phyloP scores from a whole-genome alignment of 30 jellyfish, hydroid and myxozoan genomes.

The Hydractinia echinata region DNA sequence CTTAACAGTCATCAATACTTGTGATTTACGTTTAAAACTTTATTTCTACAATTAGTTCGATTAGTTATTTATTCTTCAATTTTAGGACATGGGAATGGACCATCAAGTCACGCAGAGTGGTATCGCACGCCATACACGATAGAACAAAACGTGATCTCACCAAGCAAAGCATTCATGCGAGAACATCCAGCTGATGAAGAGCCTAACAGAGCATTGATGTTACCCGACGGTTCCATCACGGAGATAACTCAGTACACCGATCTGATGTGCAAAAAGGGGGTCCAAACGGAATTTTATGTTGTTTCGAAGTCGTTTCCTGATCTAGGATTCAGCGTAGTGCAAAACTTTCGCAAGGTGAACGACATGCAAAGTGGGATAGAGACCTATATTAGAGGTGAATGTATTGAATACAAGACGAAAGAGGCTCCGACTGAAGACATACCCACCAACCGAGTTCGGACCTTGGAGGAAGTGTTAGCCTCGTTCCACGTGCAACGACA shows the following conservation, averaged over 20 bases:
- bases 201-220: slow-evolving; percentile 1
- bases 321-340: slow-evolving; percentile 22
- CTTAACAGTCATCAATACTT: too few relatives aligned
- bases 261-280: slow-evolving; percentile 18
- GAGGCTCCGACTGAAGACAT: background rate
- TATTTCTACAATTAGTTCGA: too few relatives aligned
- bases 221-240: slow-evolving; percentile 28
- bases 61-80: background rate
- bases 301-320: slow-evolving; percentile 32
- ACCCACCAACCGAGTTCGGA: background rate
- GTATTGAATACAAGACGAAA: slow-evolving; percentile 14
- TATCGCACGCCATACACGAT: slow-evolving; percentile 13
- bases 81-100: slow-evolving; percentile 4
- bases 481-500: slow-evolving; percentile 23
- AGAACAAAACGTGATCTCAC: slow-evolving; percentile 12
- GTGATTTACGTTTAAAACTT: too few relatives aligned
- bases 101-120: slow-evolving; percentile 10
- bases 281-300: slow-evolving; percentile 19
- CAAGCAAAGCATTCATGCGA: background rate
- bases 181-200: background rate
- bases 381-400: slow-evolving; percentile 20
- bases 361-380: slow-evolving; percentile 9
- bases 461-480: slow-evolving; percentile 13
- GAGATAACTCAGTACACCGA: slow-evolving; percentile 37
- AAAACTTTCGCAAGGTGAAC: slow-evolving; percentile 21